Evolutionary conservation across 2,888 invertebrate genomes (phyloP).

Genomic region (Nysson spinosus): DNA sequence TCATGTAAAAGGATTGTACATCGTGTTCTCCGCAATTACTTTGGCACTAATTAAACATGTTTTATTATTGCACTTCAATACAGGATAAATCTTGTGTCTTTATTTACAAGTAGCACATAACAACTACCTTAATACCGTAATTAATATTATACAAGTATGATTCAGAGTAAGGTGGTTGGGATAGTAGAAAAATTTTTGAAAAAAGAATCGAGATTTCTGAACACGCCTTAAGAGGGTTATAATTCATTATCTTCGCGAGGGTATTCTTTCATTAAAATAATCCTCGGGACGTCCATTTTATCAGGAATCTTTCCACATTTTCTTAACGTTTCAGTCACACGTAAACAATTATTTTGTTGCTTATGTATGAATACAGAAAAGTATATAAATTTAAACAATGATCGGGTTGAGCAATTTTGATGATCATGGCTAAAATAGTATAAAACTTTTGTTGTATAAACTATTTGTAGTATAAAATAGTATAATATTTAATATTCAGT

Average conservation of each 20-base stretch:
- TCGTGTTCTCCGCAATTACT: constrained; percentile 58
- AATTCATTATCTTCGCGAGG: too few species aligned
- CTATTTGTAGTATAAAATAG: too few species aligned
- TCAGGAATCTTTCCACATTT: too few species aligned
- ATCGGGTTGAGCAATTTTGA: neutral
- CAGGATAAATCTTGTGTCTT: constrained; percentile 65
- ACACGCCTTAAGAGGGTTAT: too few species aligned
- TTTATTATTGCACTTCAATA: constrained; percentile 74
- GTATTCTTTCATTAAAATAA: too few species aligned
- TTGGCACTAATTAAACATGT: constrained; percentile 74
- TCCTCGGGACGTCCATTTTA: neutral
- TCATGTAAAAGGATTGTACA: neutral
- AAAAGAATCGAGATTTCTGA: constrained; percentile 16
- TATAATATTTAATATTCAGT: too few species aligned
- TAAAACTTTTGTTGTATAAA: neutral
- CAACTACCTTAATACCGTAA: constrained; percentile 55
- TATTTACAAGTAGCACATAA: constrained; percentile 65
- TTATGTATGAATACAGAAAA: too few species aligned
- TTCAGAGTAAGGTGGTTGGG: constrained; percentile 31
- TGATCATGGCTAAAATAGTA: constrained; percentile 34
- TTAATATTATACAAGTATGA: constrained; percentile 58
- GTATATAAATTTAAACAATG: too few species aligned
- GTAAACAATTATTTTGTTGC: too few species aligned
- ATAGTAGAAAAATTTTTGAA: constrained; percentile 5
- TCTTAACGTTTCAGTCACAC: too few species aligned